A percentile compares a stretch with the other conserved stretches of the same genome.
Conservation (phyloP, 1,140 invertebrate genomes). For the Drosophila prosaltans region DNA sequence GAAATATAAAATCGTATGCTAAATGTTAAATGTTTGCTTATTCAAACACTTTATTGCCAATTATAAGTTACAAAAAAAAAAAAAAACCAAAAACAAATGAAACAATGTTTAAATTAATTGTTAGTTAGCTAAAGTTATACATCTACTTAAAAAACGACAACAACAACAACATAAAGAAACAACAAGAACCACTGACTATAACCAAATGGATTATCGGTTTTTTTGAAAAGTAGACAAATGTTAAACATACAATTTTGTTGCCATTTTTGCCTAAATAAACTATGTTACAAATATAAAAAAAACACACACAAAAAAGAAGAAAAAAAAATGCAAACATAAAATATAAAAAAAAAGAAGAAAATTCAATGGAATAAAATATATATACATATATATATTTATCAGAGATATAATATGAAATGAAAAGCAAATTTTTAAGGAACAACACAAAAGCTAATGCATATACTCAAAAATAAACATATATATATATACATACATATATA, state of each 20-base stretch:
- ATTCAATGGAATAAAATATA: slow-evolving; percentile 54
- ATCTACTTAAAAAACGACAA: slow-evolving; percentile 63
- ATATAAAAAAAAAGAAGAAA: slow-evolving; percentile 51
- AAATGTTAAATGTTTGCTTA: slow-evolving; percentile 80
- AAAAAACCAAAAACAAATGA: neutral
- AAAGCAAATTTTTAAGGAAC: slow-evolving; percentile 61
- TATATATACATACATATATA: slow-evolving; percentile 41
- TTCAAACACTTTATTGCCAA: slow-evolving; percentile 79
- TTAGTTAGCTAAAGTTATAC: slow-evolving; percentile 82
- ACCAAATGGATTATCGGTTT: slow-evolving; percentile 40
- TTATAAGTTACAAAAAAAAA: slow-evolving; percentile 64
- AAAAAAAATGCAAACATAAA: slow-evolving; percentile 49
- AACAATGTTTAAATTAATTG: slow-evolving; percentile 77
- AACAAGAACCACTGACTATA: slow-evolving; percentile 67
- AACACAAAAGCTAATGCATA: slow-evolving; percentile 53
- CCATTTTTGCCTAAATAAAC: slow-evolving; percentile 83
- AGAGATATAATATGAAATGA: slow-evolving; percentile 69
- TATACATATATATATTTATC: slow-evolving; percentile 67
- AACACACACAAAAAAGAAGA: slow-evolving; percentile 28
- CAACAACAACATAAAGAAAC: slow-evolving; percentile 27
- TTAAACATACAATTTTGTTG: slow-evolving; percentile 83
- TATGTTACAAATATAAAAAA: slow-evolving; percentile 76
- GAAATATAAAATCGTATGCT: slow-evolving; percentile 64
- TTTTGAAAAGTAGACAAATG: slow-evolving; percentile 74
- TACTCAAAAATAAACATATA: slow-evolving; percentile 47